Conservation (phyloP, 2,888 invertebrate genomes). For the Lycaena phlaeas region DNA sequence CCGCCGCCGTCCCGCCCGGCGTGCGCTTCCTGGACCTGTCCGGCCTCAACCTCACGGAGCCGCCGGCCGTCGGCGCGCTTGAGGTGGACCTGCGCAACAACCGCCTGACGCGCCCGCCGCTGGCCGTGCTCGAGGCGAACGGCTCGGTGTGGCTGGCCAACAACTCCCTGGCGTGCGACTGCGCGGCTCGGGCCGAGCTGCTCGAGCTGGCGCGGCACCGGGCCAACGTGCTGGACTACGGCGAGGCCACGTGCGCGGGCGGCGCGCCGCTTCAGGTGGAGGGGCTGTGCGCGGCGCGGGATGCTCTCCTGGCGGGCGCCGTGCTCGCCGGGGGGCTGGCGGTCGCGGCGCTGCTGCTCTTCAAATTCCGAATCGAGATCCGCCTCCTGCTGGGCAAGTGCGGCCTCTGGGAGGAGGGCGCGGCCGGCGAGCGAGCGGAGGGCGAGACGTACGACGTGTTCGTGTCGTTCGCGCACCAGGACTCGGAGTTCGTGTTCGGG, state of each 20-base stretch:
- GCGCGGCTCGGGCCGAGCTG: constrained; percentile 16
- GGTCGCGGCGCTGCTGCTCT: constrained; percentile 2
- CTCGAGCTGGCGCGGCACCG: constrained; percentile 8
- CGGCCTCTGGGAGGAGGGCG: constrained; percentile 18
- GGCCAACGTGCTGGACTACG: constrained; percentile 18
- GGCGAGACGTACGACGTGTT: constrained; percentile 80
- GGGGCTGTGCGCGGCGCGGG: constrained; percentile 24
- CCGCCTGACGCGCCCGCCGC: constrained; percentile 16
- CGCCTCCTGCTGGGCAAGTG: constrained; percentile 21
- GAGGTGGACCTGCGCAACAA: constrained; percentile 22
- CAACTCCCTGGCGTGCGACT: constrained; percentile 26
- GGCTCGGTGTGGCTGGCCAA: constrained; percentile 16
- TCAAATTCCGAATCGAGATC: constrained; percentile 22
- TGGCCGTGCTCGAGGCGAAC: constrained; percentile 11
- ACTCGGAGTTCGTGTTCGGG: constrained; percentile 79
- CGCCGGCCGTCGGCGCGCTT: constrained; percentile 10
- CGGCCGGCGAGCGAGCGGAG: constrained; percentile 18
- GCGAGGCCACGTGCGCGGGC: constrained; percentile 17
- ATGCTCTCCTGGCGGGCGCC: constrained; percentile 8
- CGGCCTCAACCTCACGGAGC: constrained; percentile 15
- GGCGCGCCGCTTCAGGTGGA: constrained; percentile 12
- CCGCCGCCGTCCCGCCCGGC: neutral
- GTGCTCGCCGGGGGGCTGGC: constrained; percentile 14
- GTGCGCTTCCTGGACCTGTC: constrained; percentile 15
- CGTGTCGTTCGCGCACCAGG: constrained; percentile 84